A percentile compares a stretch with the other conserved stretches of the same genome.
These are phyloP conservation scores for Ormyrus pomaceus DNA, from an alignment of 2,888 invertebrate species.

Conservation along the genomic window DNA sequence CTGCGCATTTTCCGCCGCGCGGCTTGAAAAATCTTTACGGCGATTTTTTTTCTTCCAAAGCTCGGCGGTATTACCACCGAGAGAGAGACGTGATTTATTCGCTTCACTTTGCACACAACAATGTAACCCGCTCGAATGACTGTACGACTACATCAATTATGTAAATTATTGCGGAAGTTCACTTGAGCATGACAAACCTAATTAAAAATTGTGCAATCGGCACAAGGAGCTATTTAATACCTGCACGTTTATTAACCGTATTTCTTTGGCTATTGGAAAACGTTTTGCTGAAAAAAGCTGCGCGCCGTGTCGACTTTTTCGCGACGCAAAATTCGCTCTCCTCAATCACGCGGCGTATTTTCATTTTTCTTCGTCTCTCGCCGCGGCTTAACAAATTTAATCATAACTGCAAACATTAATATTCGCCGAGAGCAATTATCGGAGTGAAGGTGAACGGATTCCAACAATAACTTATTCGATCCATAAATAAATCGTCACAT, in stretches of 20 bases:
- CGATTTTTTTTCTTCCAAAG: too few species aligned
- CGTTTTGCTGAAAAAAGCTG: too few species aligned
- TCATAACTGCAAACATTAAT: constrained; percentile 26
- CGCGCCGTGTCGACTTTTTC: too few species aligned
- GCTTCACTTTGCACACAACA: not conserved
- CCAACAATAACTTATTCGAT: constrained; percentile 37
- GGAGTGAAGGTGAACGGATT: constrained; percentile 24
- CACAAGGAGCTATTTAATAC: too few species aligned
- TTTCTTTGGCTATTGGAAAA: too few species aligned
- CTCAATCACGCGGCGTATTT: too few species aligned
- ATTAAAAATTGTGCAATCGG: constrained; percentile 30
- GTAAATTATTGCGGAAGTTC: constrained; percentile 37
- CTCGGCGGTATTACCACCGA: too few species aligned
- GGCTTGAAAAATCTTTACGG: too few species aligned
- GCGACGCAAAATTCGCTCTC: too few species aligned
- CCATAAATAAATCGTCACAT: constrained; percentile 37
- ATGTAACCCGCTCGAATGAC: constrained; percentile 7
- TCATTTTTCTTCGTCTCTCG: too few species aligned
- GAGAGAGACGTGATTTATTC: constrained; percentile 8
- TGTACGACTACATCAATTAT: constrained; percentile 41
- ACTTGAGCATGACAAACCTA: constrained; percentile 38
- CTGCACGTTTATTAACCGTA: too few species aligned
- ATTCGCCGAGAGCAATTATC: constrained; percentile 8
- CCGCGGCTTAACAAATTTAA: constrained; percentile 6
- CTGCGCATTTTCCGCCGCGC: too few species aligned